phyloP scores from a whole-genome alignment of 2,113 vertebrate species.

The Condylura cristata region DNA sequence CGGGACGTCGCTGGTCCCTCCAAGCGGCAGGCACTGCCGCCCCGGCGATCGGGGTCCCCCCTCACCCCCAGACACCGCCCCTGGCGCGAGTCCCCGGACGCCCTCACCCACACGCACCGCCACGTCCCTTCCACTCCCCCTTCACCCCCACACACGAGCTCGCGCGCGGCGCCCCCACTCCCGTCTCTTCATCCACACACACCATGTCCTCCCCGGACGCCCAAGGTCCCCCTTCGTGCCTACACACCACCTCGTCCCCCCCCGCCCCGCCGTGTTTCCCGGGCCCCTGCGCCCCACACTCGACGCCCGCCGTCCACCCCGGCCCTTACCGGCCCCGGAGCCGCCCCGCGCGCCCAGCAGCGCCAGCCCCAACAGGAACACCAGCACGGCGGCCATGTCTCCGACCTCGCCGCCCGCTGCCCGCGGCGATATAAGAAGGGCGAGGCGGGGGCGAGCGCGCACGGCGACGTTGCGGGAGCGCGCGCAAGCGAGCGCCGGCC shows the following conservation, averaged over 20 bases:
- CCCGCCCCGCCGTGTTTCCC: neutral
- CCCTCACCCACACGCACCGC: neutral
- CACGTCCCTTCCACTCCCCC: neutral
- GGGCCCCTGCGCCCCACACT: neutral
- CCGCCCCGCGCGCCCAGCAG: constrained; percentile 54
- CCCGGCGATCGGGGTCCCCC: no score
- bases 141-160: neutral
- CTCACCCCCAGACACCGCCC: neutral
- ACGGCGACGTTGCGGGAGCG: neutral
- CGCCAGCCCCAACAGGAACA: neutral
- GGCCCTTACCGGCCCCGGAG: constrained; percentile 64
- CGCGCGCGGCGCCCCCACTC: neutral
- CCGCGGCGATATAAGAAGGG: constrained; percentile 31
- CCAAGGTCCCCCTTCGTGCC: neutral
- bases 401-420: neutral
- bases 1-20: neutral
- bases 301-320: neutral
- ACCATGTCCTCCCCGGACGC: neutral
- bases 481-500: neutral
- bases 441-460: neutral
- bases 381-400: constrained; percentile 1
- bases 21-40: neutral
- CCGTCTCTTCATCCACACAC: neutral
- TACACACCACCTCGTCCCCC: neutral
- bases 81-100: neutral